Percentiles rank a stretch among this genome's conserved stretches.
Evolutionary conservation across 1,140 invertebrate genomes (phyloP).

Genomic region (Penaeus japonicus): DNA sequence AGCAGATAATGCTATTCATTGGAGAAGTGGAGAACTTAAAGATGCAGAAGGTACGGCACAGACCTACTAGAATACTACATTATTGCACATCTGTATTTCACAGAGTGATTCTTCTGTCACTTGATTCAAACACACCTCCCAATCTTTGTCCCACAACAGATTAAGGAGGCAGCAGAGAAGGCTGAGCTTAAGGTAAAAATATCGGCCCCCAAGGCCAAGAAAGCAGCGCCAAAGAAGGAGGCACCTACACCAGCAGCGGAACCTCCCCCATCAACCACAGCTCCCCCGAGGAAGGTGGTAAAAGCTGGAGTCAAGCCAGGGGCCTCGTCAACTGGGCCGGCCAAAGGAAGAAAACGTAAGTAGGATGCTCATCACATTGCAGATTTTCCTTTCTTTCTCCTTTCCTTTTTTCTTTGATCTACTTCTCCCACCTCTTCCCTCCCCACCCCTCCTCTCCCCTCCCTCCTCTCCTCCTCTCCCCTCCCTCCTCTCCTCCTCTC

Average conservation of each 20-base stretch:
- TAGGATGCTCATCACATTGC: background rate
- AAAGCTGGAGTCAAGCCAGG: background rate
- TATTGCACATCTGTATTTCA: too few species aligned
- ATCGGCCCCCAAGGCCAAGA: constrained; percentile 55
- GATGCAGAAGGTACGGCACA: constrained; percentile 78
- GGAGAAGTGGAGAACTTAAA: constrained; percentile 90
- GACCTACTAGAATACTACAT: background rate
- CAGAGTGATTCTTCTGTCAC: background rate
- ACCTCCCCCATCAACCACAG: background rate
- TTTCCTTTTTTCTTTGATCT: too few species aligned
- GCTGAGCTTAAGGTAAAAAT: constrained; percentile 74
- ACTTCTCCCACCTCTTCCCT: too few species aligned
- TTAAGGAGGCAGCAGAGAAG: constrained; percentile 93
- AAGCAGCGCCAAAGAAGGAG: constrained; percentile 34
- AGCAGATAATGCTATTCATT: constrained; percentile 84
- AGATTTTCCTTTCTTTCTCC: background rate
- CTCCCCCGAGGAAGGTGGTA: constrained; percentile 8
- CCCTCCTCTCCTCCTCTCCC: too few species aligned
- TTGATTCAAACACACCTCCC: background rate
- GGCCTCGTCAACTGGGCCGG: background rate
- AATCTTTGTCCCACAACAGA: constrained; percentile 66
- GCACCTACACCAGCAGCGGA: background rate
- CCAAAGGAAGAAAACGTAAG: constrained; percentile 40
- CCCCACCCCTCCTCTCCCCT: too few species aligned
- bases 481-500: too few species aligned